phyloP scores from a whole-genome alignment of 2,888 invertebrate species.

The Odontocerum albicorne region DNA sequence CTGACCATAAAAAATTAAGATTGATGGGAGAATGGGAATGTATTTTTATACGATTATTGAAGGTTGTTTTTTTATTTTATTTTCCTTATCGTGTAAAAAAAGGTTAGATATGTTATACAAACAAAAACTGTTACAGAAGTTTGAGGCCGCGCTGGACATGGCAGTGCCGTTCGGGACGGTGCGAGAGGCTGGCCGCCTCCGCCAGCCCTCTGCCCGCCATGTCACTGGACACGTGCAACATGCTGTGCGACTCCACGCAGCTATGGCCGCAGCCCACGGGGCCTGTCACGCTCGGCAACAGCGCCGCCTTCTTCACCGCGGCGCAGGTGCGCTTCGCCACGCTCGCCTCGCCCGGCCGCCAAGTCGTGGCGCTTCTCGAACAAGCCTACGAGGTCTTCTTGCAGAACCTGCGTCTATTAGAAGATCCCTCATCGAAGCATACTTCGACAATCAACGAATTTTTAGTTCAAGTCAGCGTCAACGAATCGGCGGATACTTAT shows the following conservation, averaged over 20 bases:
- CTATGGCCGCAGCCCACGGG: conserved; percentile 83
- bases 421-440: conserved; percentile 49
- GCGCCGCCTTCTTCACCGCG: conserved; percentile 61
- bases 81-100: no score
- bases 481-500: conserved; percentile 57
- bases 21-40: no score
- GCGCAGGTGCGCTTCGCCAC: conserved; percentile 55
- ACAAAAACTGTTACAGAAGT: conserved; percentile 56
- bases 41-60: no score
- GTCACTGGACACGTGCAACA: conserved; percentile 73
- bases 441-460: conserved; percentile 46
- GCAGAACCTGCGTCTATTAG: conserved; percentile 53
- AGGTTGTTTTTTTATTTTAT: no score
- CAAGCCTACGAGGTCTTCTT: conserved; percentile 58
- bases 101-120: no score
- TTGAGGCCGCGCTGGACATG: conserved; percentile 72
- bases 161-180: conserved; percentile 68
- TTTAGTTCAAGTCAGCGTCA: conserved; percentile 56
- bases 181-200: conserved; percentile 60
- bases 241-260: conserved; percentile 74
- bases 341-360: conserved; percentile 46
- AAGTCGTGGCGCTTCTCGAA: conserved; percentile 46
- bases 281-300: conserved; percentile 65
- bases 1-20: no score
- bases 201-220: conserved; percentile 48